Evolutionary conservation across 2,113 vertebrate genomes (phyloP).

Genomic region (Sylvia atricapilla): DNA sequence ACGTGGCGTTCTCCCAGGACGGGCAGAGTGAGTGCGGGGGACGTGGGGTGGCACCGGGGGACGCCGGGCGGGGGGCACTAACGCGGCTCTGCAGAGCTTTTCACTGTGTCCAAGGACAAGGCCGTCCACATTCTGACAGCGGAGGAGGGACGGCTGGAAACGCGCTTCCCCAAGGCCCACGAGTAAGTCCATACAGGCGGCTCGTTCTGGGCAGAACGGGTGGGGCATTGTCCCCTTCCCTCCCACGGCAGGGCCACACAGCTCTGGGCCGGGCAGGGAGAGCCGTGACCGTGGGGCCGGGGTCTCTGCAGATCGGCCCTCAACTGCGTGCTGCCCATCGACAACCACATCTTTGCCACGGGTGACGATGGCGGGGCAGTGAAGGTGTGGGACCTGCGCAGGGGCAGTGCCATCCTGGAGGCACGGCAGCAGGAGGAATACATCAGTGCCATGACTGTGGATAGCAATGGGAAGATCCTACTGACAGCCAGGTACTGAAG

Average conservation of each 20-base stretch:
- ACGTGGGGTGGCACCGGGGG: background rate
- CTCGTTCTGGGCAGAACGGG: rapidly evolving
- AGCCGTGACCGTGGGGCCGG: background rate
- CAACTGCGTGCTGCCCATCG: conserved; percentile 87
- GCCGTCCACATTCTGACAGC: conserved; percentile 86
- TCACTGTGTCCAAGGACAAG: conserved; percentile 92
- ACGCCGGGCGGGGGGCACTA: background rate
- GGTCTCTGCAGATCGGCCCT: conserved; percentile 73
- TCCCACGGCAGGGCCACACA: background rate
- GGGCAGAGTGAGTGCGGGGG: conserved; percentile 77
- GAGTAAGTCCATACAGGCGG: background rate
- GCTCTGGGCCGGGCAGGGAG: background rate
- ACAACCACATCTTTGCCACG: conserved; percentile 88
- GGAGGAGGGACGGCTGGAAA: conserved; percentile 85
- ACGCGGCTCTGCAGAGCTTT: conserved; percentile 72
- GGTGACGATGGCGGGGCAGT: conserved; percentile 86
- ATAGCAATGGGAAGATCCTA: conserved; percentile 83
- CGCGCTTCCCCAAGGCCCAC: conserved; percentile 87
- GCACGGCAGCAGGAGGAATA: conserved; percentile 93
- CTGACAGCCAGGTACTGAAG: conserved; percentile 83
- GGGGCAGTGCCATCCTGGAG: conserved; percentile 84
- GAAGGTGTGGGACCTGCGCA: conserved; percentile 95
- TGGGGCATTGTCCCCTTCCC: background rate
- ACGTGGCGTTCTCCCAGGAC: conserved; percentile 84
- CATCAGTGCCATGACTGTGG: conserved; percentile 87